Evolutionary conservation across 92 coral and sea anemone genomes (phyloP), one percentile per base, ranked within the genome.

Genomic region (Isaurus tuberculatus): DNA sequence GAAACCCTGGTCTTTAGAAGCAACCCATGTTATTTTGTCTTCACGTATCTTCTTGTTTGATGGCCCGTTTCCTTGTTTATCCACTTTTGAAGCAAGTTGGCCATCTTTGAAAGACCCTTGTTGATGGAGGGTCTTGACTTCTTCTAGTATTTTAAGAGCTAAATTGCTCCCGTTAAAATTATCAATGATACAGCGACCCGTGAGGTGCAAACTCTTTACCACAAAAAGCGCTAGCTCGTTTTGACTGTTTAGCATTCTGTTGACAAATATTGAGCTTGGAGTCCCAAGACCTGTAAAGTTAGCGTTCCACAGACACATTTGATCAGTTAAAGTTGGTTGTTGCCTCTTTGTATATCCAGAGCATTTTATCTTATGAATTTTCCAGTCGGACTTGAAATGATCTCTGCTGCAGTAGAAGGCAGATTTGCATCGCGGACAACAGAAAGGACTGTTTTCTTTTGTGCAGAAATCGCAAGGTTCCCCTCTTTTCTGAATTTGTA

Each of bases 21-120:
- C 92, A 15, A 93, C 65, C 98, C 98, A 95, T 0, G 94, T 82
- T 22, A 94, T 95, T 46, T 88, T 90, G 80, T 95, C 98, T 16
- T 94, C 98, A 27, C 98, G 88, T 46, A 95, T 85, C 22, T 89
- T 72, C 25, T 8, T 20, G 42, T 86, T 84, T n/a, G 87, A 77
- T 15, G 8, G 65, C 5, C 91, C 91, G 37, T 86, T 86, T 1
- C 87, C 92, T 16, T 88, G 75, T 15, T 90, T 78, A 29, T 31
- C 32, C 8, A 7, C 13, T 46, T 49, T 29, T 33, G 94, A 94
- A 13, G 91, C 91, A 14, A 95, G 90, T 79, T 95, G 92, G 10
- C 98, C 98, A 65, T 90, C 95, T 26, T 86, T 91, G 49, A 95
- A 88, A 19, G 75, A 51, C 0, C 95, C 93, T 4, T 71, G 55